Evolutionary conservation across 1,140 invertebrate genomes (phyloP).

Genomic region (Drosophila kepulauana): DNA sequence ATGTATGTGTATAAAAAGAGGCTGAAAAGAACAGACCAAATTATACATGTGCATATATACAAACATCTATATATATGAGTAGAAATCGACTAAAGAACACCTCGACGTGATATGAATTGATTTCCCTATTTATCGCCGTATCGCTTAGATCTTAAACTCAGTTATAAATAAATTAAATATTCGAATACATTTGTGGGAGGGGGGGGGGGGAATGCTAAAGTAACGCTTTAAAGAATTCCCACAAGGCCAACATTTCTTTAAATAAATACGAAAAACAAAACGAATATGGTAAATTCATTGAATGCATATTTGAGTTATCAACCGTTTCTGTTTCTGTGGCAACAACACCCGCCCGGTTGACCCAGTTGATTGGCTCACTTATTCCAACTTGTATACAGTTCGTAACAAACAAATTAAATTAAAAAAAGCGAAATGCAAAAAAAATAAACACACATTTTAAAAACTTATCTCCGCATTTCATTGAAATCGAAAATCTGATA

Average conservation of each 20-base stretch:
- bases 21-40: conserved; percentile 27
- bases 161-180: conserved; percentile 30
- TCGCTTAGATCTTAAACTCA: conserved; percentile 15
- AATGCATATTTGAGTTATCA: conserved; percentile 35
- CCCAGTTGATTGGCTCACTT: conserved; percentile 29
- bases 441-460: not conserved
- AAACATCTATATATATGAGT: not conserved
- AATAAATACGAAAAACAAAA: conserved; percentile 27
- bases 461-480: not conserved
- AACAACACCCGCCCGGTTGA: conserved; percentile 15
- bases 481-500: not conserved
- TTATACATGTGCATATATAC: conserved; percentile 36
- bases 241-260: conserved; percentile 48
- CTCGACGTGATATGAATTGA: conserved; percentile 22
- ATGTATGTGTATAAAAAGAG: not conserved
- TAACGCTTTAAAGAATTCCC: conserved; percentile 9
- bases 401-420: not conserved
- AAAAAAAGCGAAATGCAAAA: not conserved
- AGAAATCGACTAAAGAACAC: not conserved
- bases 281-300: conserved; percentile 34
- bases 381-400: conserved; percentile 7
- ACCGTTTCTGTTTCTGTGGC: conserved; percentile 13
- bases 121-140: conserved; percentile 20
- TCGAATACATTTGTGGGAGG: not conserved
- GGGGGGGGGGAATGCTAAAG: not conserved